Evolutionary conservation across 2,888 invertebrate species (phyloP), one percentile per base, ranked within the genome.

Genomic region (Selenia dentaria): DNA sequence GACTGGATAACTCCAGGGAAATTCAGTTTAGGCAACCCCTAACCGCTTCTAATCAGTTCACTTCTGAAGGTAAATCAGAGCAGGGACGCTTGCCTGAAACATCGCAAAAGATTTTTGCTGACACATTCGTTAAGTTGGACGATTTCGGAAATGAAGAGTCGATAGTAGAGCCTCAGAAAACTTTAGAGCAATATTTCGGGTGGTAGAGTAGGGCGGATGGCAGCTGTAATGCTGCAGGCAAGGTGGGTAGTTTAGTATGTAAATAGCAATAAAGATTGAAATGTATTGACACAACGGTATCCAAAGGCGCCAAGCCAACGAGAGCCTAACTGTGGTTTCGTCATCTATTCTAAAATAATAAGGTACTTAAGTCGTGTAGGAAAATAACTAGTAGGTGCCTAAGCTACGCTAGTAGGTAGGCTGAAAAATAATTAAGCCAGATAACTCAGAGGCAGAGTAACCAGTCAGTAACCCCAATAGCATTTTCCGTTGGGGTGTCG

Each of bases 81-180:
- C 27, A 32, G 18, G 16, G 29, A 33, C 33, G 24, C 10, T 34
- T 18, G 24, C 5, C 28, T 40, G 28, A 28, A 6, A 47, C 61
- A 6, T 45, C 51, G 13, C 57, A 64, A 2, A 67, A 63, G 37
- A 41, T 59, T 14, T 67, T 67, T 28, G 70, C 73, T 2, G 59
- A 69, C 38, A 54, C 61, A 28, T 69, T 65, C 34, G 64, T 67
- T 50, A 59, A 64, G 50, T 63, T 73, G 57, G 67, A 73, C 36
- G 60, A 57, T 34, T 70, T 67, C 56, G 68, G 59, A 29, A 62
- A 63, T 13, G 48, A 59, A 22, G 25, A 35, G 3, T 5, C 22
- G n/a, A 51, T 52, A 24, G 52, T 22, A 29, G 39, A 34, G 39
- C 52, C 39, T 6, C 27, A 31, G 12, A 35, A 39, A 16, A 27